Evolutionary conservation across 2,888 invertebrate species (phyloP), one percentile per base, ranked within the genome.

Genomic region (Microplitis manilae): DNA sequence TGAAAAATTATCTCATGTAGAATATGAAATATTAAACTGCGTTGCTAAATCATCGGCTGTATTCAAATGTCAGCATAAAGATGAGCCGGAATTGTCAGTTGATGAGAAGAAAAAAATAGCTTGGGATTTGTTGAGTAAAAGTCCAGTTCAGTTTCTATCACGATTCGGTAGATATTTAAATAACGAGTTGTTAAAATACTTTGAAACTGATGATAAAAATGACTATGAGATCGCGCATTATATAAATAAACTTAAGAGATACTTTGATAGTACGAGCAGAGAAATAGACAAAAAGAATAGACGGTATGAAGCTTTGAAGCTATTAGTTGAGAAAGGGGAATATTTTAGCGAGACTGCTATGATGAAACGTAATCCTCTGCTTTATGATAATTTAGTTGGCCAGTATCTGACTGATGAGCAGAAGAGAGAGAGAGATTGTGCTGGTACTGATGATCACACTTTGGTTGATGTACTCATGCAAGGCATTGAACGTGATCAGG

Each of bases 331-430:
- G 72, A 93, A 94, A 80, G 92, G 93, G 9, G 92, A 93, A 82
- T 98, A 98, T 90, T 98, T 98, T 86, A 95, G 95, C 87, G 97
- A 98, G 88, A 94, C 93, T 79, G 96, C 97, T 91, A 98, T 98
- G 98, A 96, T 97, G 93, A 94, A 94, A 82, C 91, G 98, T 78
- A 96, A 97, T 89, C 98, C 98, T 0, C 91, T 96, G 73, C 90
- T 98, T 0, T 98, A 96, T 90, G 96, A 98, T 81, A 95, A 97
- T 85, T 91, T 98, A 82, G 92, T 98, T 65, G 98, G 97, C 0
- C 95, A 95, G 85, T 97, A 95, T 89, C 90, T 98, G 81, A 94
- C 95, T 2, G 94, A 94, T 77, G 93, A 94, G 41, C 96, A 98
- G 88, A 93, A 94, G 78, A 91, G 92, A 80, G 91, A 91, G 73